phyloP scores from a whole-genome alignment of 1,140 invertebrate genomes.

The Penaeus japonicus region DNA sequence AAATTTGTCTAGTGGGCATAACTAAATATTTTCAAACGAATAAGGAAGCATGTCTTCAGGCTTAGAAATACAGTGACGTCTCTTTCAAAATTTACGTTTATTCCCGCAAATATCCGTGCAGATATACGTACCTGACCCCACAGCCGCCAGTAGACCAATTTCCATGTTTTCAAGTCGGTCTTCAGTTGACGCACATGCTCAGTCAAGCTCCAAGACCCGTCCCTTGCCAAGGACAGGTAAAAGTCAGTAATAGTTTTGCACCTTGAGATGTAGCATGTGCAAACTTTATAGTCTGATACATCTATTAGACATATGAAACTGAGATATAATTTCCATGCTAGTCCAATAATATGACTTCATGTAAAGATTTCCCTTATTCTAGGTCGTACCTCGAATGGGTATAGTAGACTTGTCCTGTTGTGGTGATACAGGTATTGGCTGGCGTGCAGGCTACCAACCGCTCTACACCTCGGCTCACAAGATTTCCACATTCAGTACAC shows the following conservation, averaged over 20 bases:
- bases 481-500: constrained; percentile 55
- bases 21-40: too few species aligned
- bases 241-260: not conserved
- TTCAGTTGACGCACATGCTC: constrained; percentile 80
- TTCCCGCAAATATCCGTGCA: not conserved
- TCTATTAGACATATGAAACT: too few species aligned
- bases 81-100: not conserved
- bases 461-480: constrained; percentile 68
- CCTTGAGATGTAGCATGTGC: too few species aligned
- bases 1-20: too few species aligned
- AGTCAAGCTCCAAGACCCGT: constrained; percentile 82
- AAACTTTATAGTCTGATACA: too few species aligned
- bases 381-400: constrained; percentile 68
- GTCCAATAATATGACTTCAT: not conserved
- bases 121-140: constrained; percentile 72
- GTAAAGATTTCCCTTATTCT: not conserved
- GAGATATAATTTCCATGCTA: too few species aligned
- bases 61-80: too few species aligned
- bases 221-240: constrained; percentile 65
- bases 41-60: too few species aligned
- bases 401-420: constrained; percentile 74
- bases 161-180: constrained; percentile 82
- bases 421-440: constrained; percentile 75
- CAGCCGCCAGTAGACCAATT: constrained; percentile 89
- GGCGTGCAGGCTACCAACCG: constrained; percentile 63